These are phyloP conservation scores for Ophion obscuratus DNA, from an alignment of 2,888 invertebrate species.

Conservation along the genomic window DNA sequence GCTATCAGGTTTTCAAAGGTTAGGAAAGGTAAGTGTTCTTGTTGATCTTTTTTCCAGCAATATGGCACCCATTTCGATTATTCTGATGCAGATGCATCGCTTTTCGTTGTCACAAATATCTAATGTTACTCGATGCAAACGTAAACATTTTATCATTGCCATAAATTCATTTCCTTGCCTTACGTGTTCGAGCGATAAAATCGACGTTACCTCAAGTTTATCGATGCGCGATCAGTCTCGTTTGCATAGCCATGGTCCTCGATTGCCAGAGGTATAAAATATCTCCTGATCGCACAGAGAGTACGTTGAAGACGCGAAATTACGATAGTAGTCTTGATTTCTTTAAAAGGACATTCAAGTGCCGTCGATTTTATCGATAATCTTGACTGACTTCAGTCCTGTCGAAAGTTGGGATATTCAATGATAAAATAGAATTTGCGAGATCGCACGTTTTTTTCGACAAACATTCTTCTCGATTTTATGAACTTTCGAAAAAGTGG, in stretches of 20 bases:
- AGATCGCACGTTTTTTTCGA: too few relatives aligned
- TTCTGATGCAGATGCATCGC: neutral
- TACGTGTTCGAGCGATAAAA: neutral
- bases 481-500: too few relatives aligned
- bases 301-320: neutral
- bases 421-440: too few relatives aligned
- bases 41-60: neutral
- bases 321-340: neutral
- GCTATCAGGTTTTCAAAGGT: conserved; percentile 39
- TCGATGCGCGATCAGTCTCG: neutral
- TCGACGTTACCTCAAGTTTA: neutral
- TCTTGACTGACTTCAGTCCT: neutral
- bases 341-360: neutral
- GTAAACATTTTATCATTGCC: neutral
- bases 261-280: neutral
- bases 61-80: neutral
- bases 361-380: neutral
- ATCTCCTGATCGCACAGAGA: neutral
- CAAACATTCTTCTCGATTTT: too few relatives aligned
- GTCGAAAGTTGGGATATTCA: neutral
- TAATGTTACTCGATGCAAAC: neutral
- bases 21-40: conserved; percentile 39
- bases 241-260: neutral
- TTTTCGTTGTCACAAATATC: neutral
- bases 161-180: neutral